Evolutionary conservation across 2,797 vertebrate genomes (phyloP).

Genomic region (Psittacula derbiana): DNA sequence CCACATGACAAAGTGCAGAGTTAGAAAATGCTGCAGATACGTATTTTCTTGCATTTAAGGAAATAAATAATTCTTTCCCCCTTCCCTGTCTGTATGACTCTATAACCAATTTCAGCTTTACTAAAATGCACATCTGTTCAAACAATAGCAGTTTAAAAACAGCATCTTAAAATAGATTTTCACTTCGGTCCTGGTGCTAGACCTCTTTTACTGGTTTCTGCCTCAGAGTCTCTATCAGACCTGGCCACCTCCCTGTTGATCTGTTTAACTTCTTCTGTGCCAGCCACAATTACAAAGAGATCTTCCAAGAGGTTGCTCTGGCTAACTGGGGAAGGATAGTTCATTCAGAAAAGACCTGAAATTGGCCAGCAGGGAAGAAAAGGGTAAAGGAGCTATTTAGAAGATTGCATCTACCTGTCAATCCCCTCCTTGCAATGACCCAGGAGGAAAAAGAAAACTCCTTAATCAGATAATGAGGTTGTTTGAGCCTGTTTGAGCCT

Average conservation of each 20-base stretch:
- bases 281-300: neutral
- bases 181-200: neutral
- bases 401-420: neutral
- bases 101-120: neutral
- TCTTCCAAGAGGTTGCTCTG: neutral
- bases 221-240: neutral
- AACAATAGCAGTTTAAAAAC: constrained; percentile 7
- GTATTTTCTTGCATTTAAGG: neutral
- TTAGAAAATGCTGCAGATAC: neutral
- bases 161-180: constrained; percentile 44
- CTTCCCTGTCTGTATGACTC: neutral
- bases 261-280: neutral
- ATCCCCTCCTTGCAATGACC: neutral
- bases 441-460: neutral
- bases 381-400: neutral
- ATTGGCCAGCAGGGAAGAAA: neutral
- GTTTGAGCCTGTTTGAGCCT: constrained; percentile 6
- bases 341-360: neutral
- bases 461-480: neutral
- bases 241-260: neutral
- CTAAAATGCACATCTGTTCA: neutral
- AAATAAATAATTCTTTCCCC: neutral
- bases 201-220: neutral
- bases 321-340: neutral
- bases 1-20: neutral